Percentiles rank a stretch among this genome's conserved stretches.
Conservation (phyloP, 2,113 vertebrate species). For the Procavia capensis region DNA sequence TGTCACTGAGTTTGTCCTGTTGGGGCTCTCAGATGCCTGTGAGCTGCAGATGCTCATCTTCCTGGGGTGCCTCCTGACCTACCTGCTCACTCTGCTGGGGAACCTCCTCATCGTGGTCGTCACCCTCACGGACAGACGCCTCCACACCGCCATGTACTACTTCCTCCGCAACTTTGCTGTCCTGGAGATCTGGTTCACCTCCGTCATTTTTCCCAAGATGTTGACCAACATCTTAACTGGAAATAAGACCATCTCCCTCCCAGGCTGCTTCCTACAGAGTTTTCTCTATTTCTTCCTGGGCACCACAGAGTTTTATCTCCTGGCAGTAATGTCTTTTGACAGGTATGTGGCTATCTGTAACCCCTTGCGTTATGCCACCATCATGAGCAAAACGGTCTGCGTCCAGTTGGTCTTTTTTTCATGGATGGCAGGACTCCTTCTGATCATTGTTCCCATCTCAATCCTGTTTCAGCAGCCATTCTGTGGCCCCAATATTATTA, state of each 20-base stretch:
- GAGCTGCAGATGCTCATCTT: conserved; percentile 72
- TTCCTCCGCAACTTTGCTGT: conserved; percentile 79
- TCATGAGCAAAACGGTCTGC: conserved; percentile 77
- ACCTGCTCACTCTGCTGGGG: conserved; percentile 68
- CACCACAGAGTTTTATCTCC: conserved; percentile 72
- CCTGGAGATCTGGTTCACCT: conserved; percentile 76
- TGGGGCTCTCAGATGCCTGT: conserved; percentile 72
- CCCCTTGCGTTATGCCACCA: conserved; percentile 69
- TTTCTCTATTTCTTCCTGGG: conserved; percentile 79
- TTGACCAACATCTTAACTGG: conserved; percentile 65
- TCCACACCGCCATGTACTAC: conserved; percentile 80
- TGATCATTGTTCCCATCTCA: conserved; percentile 33
- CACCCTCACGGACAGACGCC: conserved; percentile 64
- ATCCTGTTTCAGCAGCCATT: conserved; percentile 58
- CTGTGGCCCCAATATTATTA: conserved; percentile 71
- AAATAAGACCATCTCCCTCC: conserved; percentile 42
- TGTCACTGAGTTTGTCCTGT: conserved; percentile 69
- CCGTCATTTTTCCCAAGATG: conserved; percentile 69
- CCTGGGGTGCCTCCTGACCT: conserved; percentile 72
- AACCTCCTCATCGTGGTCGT: conserved; percentile 73
- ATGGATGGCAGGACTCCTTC: conserved; percentile 59
- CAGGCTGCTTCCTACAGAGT: conserved; percentile 64
- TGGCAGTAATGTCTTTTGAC: conserved; percentile 83
- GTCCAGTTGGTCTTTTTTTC: conserved; percentile 65
- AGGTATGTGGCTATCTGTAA: conserved; percentile 80